Evolutionary conservation across 2,113 vertebrate species (phyloP).

Genomic region (Cyphomyrus discorhynchus): DNA sequence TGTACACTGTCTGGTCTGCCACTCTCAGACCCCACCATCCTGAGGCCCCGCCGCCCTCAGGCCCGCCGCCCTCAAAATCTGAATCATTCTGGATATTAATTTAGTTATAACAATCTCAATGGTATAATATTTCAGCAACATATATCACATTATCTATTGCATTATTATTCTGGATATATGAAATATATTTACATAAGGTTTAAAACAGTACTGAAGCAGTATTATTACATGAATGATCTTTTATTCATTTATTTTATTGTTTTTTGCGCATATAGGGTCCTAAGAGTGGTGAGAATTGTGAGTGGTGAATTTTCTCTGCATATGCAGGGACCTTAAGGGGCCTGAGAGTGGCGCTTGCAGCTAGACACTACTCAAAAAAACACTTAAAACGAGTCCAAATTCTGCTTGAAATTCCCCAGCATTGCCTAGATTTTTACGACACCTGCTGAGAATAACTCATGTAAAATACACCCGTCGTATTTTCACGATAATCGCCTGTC

Average conservation of each 20-base stretch:
- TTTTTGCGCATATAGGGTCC: neutral
- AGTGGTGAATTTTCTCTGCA: neutral
- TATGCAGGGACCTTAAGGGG: neutral
- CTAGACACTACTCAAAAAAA: neutral
- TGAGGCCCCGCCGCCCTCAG: too few relatives aligned
- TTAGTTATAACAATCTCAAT: neutral
- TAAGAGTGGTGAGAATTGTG: neutral
- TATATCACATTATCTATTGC: neutral
- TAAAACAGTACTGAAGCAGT: neutral
- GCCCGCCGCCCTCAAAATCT: neutral
- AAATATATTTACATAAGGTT: neutral
- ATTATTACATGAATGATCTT: neutral
- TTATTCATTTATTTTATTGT: neutral
- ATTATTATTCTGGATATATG: neutral
- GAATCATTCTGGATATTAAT: neutral
- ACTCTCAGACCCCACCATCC: too few relatives aligned
- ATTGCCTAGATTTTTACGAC: neutral
- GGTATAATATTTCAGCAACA: neutral
- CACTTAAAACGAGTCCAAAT: neutral
- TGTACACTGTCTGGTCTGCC: neutral
- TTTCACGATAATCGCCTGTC: neutral
- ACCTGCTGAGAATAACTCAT: neutral
- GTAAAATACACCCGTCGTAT: neutral
- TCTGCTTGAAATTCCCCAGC: neutral
- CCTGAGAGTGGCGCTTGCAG: neutral